phyloP scores from a whole-genome alignment of 1,140 invertebrate species.

The Dreissena polymorpha region DNA sequence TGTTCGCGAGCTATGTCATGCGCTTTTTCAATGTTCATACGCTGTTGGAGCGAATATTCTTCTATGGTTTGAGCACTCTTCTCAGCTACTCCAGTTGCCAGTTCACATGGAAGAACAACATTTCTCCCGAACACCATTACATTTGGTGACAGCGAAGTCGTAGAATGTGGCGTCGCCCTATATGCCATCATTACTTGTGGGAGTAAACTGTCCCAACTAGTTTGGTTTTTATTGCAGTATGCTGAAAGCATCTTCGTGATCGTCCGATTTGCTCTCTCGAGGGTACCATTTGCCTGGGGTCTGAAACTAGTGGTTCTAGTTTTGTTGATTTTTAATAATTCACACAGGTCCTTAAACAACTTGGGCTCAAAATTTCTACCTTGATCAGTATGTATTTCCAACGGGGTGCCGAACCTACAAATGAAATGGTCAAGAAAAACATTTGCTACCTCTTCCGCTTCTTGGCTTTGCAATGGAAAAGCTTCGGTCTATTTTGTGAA shows the following conservation, averaged over 20 bases:
- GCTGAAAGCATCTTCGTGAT: conserved; percentile 14
- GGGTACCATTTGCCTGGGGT: neutral
- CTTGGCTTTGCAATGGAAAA: conserved; percentile 7
- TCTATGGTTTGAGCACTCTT: neutral
- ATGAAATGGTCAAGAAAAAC: conserved; percentile 29
- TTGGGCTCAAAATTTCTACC: too few species aligned
- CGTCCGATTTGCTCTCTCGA: conserved; percentile 25
- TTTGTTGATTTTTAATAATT: conserved; percentile 21
- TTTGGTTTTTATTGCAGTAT: neutral
- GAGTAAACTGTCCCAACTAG: neutral
- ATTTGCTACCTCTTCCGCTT: conserved; percentile 15
- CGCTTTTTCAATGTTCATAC: neutral
- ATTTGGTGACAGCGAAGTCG: conserved; percentile 42
- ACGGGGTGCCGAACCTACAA: neutral
- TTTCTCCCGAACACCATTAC: conserved; percentile 58
- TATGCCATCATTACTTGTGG: conserved; percentile 23
- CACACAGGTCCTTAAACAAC: conserved; percentile 24
- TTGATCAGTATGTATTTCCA: conserved; percentile 35
- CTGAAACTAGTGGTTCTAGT: conserved; percentile 5
- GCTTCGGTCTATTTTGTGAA: conserved; percentile 37
- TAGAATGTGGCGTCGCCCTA: conserved; percentile 45
- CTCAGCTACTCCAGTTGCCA: neutral
- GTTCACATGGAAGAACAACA: conserved; percentile 6
- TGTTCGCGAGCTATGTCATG: conserved; percentile 8
- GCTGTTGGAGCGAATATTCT: conserved; percentile 3